Evolutionary conservation across 2,888 invertebrate genomes (phyloP).

Genomic region (Brachyptera putata): DNA sequence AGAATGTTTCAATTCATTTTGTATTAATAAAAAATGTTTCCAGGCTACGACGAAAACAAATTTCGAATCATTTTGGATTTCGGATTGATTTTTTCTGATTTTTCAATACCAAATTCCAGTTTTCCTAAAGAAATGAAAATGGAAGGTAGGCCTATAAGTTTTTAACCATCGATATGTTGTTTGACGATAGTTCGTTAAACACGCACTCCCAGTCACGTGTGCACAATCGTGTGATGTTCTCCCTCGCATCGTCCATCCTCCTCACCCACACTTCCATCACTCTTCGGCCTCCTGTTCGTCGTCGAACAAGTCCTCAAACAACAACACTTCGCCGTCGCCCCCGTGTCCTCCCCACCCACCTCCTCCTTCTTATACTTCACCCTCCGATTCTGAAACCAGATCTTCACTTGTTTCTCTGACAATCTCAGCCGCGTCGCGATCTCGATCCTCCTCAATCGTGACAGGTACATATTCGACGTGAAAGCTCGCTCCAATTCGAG

Average conservation of each 20-base stretch:
- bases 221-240: not conserved
- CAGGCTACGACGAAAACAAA: too few species aligned
- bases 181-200: not conserved
- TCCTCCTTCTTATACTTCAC: slow-evolving; percentile 93
- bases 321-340: slow-evolving; percentile 47
- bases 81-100: too few species aligned
- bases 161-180: too few species aligned
- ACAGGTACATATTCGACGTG: slow-evolving; percentile 84
- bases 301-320: slow-evolving; percentile 48
- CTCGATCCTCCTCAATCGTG: slow-evolving; percentile 83
- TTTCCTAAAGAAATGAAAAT: too few species aligned
- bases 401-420: slow-evolving; percentile 87
- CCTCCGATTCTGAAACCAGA: slow-evolving; percentile 91
- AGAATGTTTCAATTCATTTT: too few species aligned
- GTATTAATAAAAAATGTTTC: too few species aligned
- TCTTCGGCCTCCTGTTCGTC: slow-evolving; percentile 12
- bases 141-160: too few species aligned
- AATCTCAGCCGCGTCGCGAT: slow-evolving; percentile 84
- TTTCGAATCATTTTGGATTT: too few species aligned
- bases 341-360: slow-evolving; percentile 39
- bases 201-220: not conserved
- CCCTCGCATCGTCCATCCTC: not conserved
- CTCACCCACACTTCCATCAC: not conserved
- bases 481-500: slow-evolving; percentile 87
- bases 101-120: too few species aligned